Evolutionary conservation across 2,797 vertebrate species (phyloP), one percentile per base, ranked within the genome.

Genomic region (Hyperoplus lanceolatus): DNA sequence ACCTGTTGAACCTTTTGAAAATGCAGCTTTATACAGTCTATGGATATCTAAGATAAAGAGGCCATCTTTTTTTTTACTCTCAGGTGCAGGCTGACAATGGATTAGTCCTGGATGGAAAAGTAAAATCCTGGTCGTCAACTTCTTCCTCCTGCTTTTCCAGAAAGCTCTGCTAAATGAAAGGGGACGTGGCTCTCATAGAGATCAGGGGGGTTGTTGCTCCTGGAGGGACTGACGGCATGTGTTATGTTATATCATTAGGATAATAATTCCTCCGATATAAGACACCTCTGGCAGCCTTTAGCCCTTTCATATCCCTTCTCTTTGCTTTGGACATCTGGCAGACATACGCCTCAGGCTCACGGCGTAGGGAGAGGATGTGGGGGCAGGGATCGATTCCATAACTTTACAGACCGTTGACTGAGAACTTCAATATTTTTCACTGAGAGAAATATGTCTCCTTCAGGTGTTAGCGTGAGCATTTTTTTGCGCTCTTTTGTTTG

Each of bases 241-340:
- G 89, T 89, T 92, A 82, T 75, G 81, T 93, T 92, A 90, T 91
- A 92, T 89, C 85, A 83, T 90, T 89, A 92, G 90, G 89, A 93
- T 92, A 90, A 93, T 93, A 85, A 90, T 91, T 94, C 84, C 83
- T 85, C 61, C 78, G 86, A 93, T 91, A 90, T 90, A 90, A 90
- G 90, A 92, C 90, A 93, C 93, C 91, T 90, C 92, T 90, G 88
- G 79, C 87, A 81, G 81, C 66, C 73, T 55, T 90, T 74, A 61
- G 71, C 69, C 62, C 81, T 90, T 91, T 94, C 83, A 90, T 90
- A 88, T 72, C 76, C 87, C 57, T 59, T 38, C 53, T 69, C 70
- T 86, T 73, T 77, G 70, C 84, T 83, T 41, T 73, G 75, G 91
- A 95, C 95, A 96, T 95, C 93, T 96, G 95, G 91, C 82, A 89